These are phyloP conservation scores for Silurus asotus DNA, from an alignment of 2,113 vertebrate species.

Conservation along the genomic window DNA sequence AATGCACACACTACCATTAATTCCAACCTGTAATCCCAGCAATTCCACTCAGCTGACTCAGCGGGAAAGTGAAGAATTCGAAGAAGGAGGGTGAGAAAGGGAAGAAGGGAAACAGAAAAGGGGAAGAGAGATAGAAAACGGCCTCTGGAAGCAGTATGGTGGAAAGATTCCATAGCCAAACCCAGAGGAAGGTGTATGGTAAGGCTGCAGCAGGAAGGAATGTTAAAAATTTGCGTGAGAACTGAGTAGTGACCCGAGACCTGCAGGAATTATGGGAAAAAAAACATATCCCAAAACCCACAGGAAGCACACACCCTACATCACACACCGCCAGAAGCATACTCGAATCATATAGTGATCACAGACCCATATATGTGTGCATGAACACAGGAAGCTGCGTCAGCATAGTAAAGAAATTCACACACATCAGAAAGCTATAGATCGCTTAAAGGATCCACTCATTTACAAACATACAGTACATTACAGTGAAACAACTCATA, in stretches of 20 bases:
- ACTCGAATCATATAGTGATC: slow-evolving; percentile 66
- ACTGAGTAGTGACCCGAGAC: slow-evolving; percentile 77
- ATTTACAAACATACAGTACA: neutral
- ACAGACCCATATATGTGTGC: slow-evolving; percentile 41
- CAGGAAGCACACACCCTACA: slow-evolving; percentile 78
- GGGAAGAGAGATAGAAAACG: slow-evolving; percentile 58
- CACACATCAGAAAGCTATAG: neutral
- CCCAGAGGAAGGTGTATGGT: slow-evolving; percentile 80
- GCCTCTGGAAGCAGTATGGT: slow-evolving; percentile 71
- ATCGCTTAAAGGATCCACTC: slow-evolving; percentile 11
- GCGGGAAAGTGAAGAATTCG: slow-evolving; percentile 68
- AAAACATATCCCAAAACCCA: slow-evolving; percentile 76
- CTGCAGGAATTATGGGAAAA: slow-evolving; percentile 77
- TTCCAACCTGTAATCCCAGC: slow-evolving; percentile 71
- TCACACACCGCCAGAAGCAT: slow-evolving; percentile 56
- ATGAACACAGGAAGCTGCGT: neutral
- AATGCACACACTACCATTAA: slow-evolving; percentile 51
- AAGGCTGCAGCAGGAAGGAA: slow-evolving; percentile 77
- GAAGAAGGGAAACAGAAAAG: slow-evolving; percentile 63
- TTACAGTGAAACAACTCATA: neutral
- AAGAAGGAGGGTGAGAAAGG: slow-evolving; percentile 61
- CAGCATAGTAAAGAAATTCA: neutral
- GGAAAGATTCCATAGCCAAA: slow-evolving; percentile 78
- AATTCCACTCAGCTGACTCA: slow-evolving; percentile 77
- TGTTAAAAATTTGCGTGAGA: slow-evolving; percentile 81